Base-by-base conservation (phyloP, 1,140 invertebrate species). In the Dinoponera quadriceps region DNA sequence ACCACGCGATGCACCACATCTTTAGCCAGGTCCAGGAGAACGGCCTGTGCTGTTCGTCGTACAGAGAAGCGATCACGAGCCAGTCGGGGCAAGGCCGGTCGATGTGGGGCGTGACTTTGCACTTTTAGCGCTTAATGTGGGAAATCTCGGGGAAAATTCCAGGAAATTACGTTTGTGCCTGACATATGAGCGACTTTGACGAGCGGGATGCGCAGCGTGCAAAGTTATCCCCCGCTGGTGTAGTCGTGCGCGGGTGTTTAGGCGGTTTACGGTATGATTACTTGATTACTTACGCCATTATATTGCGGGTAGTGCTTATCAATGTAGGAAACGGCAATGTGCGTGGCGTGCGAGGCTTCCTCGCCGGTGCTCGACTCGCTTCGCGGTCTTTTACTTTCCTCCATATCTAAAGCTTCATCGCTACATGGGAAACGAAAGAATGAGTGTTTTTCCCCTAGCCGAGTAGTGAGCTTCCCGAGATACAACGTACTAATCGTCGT, bases 1-100 rank as follows among this genome's bases (percentile, higher is more conserved):
- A 98, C 97, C 97, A 98, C 84, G 97, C 97, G 48, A 97, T 95
- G 92, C 97, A 98, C 97, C 97, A 97, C 85, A 96, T 95, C 85
- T 96, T 95, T 55, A 97, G 92, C 84, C 96, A 96, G 2, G 93
- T 94, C 95, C 96, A 96, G 14, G 94, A 95, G 25, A 95, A 89
- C 22, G 94, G 94, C 84, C 94, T 90, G 51, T 95, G 91, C 85
- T 95, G 94, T 16, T 55, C 13, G 18, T 3, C 63, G 29, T 44
- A 44, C 38, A 44, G 3, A 44, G 54, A 55, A 55, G 18, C 18
- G n/a, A 55, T 55, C 4, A 55, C 55, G 16, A 59, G n/a, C n/a
- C n/a, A n/a, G n/a, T n/a, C n/a, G n/a, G n/a, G n/a, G n/a, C n/a
- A n/a, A n/a, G n/a, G n/a, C n/a, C n/a, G n/a, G n/a, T n/a, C n/a